Evolutionary conservation across 2,113 vertebrate genomes (phyloP).

Genomic region (Orcinus orca): DNA sequence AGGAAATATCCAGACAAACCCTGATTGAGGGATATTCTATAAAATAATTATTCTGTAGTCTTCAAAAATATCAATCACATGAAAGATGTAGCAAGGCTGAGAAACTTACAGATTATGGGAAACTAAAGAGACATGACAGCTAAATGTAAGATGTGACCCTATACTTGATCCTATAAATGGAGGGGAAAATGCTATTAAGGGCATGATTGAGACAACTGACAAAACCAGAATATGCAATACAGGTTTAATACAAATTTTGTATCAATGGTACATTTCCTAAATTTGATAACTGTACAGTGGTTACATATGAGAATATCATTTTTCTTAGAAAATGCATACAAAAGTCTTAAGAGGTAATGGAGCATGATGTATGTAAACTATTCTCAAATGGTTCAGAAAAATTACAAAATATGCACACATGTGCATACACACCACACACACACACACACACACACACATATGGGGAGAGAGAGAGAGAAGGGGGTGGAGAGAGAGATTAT

Average conservation of each 20-base stretch:
- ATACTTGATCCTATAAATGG: neutral
- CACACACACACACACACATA: neutral
- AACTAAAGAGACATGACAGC: neutral
- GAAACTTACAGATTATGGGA: neutral
- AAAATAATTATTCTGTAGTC: neutral
- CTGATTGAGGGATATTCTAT: neutral
- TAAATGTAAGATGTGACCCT: neutral
- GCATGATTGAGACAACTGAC: neutral
- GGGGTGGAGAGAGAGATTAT: neutral
- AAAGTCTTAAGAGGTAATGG: neutral
- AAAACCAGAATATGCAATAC: neutral
- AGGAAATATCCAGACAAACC: neutral
- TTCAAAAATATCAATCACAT: neutral
- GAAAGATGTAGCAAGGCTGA: neutral
- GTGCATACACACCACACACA: neutral
- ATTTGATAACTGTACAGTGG: neutral
- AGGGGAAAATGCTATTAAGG: neutral
- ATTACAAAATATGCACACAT: neutral
- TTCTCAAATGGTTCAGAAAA: neutral
- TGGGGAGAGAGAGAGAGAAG: neutral
- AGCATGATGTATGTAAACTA: neutral
- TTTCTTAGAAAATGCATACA: neutral
- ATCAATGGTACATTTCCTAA: neutral
- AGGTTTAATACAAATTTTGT: neutral
- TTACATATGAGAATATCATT: neutral